phyloP scores from a whole-genome alignment of 1,140 invertebrate genomes.

The Brachionus manjavacas region DNA sequence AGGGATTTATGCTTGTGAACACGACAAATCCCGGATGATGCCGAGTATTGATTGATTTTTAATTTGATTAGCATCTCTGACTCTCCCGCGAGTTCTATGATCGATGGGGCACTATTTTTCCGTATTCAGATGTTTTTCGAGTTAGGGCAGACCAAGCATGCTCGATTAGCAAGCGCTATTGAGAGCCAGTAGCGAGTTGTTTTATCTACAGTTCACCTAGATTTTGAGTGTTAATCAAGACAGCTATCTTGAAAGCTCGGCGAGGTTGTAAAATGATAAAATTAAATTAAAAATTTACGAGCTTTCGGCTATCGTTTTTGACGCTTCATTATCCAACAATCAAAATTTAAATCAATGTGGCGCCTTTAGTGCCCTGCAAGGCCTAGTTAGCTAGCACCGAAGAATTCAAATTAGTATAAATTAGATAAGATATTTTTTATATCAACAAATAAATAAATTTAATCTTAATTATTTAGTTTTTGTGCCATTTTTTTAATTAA shows the following conservation, averaged over 20 bases:
- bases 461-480: not conserved
- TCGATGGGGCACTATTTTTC: not conserved
- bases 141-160: not conserved
- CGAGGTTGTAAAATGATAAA: not conserved
- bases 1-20: not conserved
- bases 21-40: not conserved
- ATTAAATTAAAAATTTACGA: not conserved
- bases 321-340: not conserved
- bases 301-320: not conserved
- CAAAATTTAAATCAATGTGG: not conserved
- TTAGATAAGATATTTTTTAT: not conserved
- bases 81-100: not conserved
- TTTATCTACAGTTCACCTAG: not conserved
- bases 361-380: not conserved
- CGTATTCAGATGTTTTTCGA: not conserved
- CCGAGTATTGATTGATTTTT: not conserved
- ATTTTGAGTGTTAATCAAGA: not conserved
- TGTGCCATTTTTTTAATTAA: not conserved
- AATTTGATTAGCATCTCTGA: not conserved
- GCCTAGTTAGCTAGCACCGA: not conserved
- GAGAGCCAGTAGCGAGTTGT: not conserved
- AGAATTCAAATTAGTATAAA: not conserved
- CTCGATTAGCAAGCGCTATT: not conserved
- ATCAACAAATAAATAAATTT: not conserved
- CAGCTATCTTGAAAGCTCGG: not conserved